These are phyloP conservation scores for Trogon surrucura DNA, from an alignment of 2,113 vertebrate genomes.

Conservation along the genomic window DNA sequence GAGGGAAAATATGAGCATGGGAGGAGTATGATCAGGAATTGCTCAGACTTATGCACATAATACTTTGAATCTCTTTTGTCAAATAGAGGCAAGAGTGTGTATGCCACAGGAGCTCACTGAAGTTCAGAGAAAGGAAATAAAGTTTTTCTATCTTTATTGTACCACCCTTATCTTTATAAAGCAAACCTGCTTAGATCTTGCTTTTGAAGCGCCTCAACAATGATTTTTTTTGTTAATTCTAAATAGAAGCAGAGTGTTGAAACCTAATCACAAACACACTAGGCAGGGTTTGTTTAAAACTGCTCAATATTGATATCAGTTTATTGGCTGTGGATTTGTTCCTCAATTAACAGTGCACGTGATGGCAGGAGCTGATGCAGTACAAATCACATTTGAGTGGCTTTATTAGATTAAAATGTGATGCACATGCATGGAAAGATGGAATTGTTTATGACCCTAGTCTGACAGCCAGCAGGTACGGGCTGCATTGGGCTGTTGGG, in stretches of 20 bases:
- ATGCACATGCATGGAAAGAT: background rate
- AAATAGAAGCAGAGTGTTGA: background rate
- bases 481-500: background rate
- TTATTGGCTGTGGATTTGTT: slow-evolving; percentile 41
- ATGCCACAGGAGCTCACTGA: background rate
- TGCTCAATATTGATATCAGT: background rate
- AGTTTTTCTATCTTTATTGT: slow-evolving; percentile 45
- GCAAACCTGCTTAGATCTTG: background rate
- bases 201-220: slow-evolving; percentile 33
- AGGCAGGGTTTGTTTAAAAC: slow-evolving; percentile 15
- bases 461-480: background rate
- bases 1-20: background rate
- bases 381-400: background rate
- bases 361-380: slow-evolving; percentile 1
- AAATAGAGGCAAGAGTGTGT: background rate
- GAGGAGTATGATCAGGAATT: background rate
- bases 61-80: background rate
- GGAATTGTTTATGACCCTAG: background rate
- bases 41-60: background rate
- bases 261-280: background rate
- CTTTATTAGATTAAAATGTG: slow-evolving; percentile 27
- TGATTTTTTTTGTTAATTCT: slow-evolving; percentile 41
- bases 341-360: background rate
- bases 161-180: slow-evolving; percentile 38
- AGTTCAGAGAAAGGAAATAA: slow-evolving; percentile 14